Conservation (phyloP, 2,888 invertebrate species). For the Pomacea canaliculata region DNA sequence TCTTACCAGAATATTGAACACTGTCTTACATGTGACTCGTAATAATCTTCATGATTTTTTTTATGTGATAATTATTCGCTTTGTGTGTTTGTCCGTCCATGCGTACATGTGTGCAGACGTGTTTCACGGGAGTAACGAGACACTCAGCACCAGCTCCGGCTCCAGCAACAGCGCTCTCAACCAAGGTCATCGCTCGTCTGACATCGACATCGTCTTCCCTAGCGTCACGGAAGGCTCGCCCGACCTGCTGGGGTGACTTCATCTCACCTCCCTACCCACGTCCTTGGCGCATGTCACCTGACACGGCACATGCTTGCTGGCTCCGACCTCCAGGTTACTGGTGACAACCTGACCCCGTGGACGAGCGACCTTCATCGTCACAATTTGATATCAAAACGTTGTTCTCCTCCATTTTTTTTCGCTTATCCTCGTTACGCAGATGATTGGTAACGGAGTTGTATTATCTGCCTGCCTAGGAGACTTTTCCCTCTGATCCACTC, state of each 20-base stretch:
- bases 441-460: no score
- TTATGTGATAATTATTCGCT: neutral
- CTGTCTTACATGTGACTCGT: no score
- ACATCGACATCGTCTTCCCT: constrained; percentile 56
- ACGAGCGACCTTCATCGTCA: neutral
- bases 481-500: no score
- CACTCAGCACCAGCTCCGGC: constrained; percentile 62
- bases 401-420: neutral
- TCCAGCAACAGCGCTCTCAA: constrained; percentile 56
- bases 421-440: no score
- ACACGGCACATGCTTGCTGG: neutral
- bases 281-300: neutral
- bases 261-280: neutral
- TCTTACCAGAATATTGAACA: no score
- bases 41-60: no score
- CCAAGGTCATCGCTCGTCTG: constrained; percentile 42
- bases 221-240: constrained; percentile 41
- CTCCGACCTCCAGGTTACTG: neutral
- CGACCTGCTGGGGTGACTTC: constrained; percentile 35
- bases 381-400: neutral
- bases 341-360: neutral
- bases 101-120: constrained; percentile 40
- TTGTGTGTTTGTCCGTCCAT: neutral
- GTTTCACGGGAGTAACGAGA: constrained; percentile 59
- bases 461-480: no score